A percentile compares a stretch with the other conserved stretches of the same genome.
These are phyloP conservation scores for Macaria notata DNA, from an alignment of 2,888 invertebrate species.

Conservation along the genomic window DNA sequence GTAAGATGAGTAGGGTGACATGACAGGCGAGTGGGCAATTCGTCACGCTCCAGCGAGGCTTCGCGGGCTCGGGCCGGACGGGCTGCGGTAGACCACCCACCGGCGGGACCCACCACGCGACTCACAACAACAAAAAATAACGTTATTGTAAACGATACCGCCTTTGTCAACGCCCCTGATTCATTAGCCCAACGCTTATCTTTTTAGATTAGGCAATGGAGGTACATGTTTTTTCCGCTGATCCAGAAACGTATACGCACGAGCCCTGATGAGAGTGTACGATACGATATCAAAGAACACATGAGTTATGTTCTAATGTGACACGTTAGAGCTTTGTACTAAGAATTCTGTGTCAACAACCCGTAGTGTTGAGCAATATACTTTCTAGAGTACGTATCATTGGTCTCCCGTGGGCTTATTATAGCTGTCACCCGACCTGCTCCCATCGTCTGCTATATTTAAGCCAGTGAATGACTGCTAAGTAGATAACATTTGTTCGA, in stretches of 20 bases:
- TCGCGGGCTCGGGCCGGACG: slow-evolving; percentile 38
- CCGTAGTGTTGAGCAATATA: slow-evolving; percentile 70
- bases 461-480: slow-evolving; percentile 62
- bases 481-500: slow-evolving; percentile 49
- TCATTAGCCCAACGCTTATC: slow-evolving; percentile 37
- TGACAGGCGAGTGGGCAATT: slow-evolving; percentile 36
- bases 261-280: slow-evolving; percentile 12
- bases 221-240: slow-evolving; percentile 18
- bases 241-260: slow-evolving; percentile 19
- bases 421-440: slow-evolving; percentile 81
- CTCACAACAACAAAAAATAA: slow-evolving; percentile 50
- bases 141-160: slow-evolving; percentile 46
- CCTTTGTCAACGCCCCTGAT: slow-evolving; percentile 44
- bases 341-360: slow-evolving; percentile 63
- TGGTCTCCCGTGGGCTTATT: slow-evolving; percentile 78
- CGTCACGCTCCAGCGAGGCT: slow-evolving; percentile 37
- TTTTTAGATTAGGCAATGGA: slow-evolving; percentile 29
- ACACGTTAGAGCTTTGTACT: slow-evolving; percentile 15
- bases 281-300: slow-evolving; percentile 24
- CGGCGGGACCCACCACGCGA: slow-evolving; percentile 49
- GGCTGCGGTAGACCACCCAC: slow-evolving; percentile 60
- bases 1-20: slow-evolving; percentile 35
- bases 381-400: slow-evolving; percentile 63
- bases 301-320: slow-evolving; percentile 11
- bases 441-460: slow-evolving; percentile 79